Conservation (phyloP, 2,888 invertebrate genomes). For the Atrina japonica region DNA sequence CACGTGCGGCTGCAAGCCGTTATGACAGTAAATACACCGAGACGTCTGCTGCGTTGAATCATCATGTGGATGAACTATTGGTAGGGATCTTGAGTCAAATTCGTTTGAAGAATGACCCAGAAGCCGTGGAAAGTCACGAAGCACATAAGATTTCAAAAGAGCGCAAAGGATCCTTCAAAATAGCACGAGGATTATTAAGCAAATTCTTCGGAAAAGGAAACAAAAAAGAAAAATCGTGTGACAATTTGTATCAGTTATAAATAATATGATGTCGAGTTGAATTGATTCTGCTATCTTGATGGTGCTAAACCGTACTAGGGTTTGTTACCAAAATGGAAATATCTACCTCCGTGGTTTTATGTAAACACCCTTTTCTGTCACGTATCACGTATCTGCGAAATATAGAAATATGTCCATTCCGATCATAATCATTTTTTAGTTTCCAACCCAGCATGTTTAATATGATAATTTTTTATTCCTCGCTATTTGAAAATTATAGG, state of each 20-base stretch:
- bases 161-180: slow-evolving; percentile 47
- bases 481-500: too few species aligned
- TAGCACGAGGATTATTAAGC: slow-evolving; percentile 54
- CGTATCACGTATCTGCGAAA: too few species aligned
- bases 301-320: too few species aligned
- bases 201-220: slow-evolving; percentile 58
- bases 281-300: too few species aligned
- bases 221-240: slow-evolving; percentile 46
- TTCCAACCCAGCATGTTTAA: too few species aligned
- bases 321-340: too few species aligned
- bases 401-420: too few species aligned
- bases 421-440: too few species aligned
- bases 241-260: slow-evolving; percentile 41
- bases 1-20: slow-evolving; percentile 54
- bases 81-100: slow-evolving; percentile 96
- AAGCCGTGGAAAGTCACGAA: slow-evolving; percentile 47
- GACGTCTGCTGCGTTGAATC: slow-evolving; percentile 96
- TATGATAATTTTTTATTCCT: too few species aligned
- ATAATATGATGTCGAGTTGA: too few species aligned
- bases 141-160: slow-evolving; percentile 46
- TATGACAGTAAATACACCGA: slow-evolving; percentile 95
- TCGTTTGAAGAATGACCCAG: slow-evolving; percentile 85
- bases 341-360: too few species aligned
- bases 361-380: too few species aligned
- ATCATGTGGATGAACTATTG: slow-evolving; percentile 96